Evolutionary conservation across 1,140 invertebrate species (phyloP).

Genomic region (Bombyx mandarina): DNA sequence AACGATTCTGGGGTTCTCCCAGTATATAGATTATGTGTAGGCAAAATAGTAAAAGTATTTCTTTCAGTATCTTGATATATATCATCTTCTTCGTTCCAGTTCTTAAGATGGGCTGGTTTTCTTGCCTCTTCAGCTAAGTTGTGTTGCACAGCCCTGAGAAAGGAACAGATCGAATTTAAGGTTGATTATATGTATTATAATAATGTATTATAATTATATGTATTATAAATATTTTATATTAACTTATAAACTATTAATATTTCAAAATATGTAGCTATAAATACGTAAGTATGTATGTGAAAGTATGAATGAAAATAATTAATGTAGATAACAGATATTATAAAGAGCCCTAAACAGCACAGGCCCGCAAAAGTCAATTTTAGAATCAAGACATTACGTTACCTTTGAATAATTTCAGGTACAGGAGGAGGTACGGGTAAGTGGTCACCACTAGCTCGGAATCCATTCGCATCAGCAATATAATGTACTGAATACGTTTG

Average conservation of each 20-base stretch:
- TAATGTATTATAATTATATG: neutral
- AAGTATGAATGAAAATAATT: too few relatives aligned
- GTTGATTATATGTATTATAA: neutral
- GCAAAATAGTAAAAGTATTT: conserved; percentile 21
- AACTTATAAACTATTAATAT: too few relatives aligned
- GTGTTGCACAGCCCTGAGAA: conserved; percentile 56
- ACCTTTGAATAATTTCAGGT: conserved; percentile 70
- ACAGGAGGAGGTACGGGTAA: conserved; percentile 71
- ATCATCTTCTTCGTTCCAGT: conserved; percentile 40
- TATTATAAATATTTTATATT: neutral
- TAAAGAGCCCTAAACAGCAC: too few relatives aligned
- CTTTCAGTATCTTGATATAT: conserved; percentile 26
- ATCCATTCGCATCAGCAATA: conserved; percentile 72
- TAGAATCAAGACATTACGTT: conserved; percentile 1
- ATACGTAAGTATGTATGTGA: too few relatives aligned
- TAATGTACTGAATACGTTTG: conserved; percentile 71
- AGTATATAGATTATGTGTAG: conserved; percentile 49
- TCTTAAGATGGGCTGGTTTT: conserved; percentile 44
- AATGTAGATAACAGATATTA: too few relatives aligned
- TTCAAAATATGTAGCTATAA: too few relatives aligned
- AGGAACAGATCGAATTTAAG: neutral
- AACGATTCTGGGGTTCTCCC: conserved; percentile 61
- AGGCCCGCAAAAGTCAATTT: neutral
- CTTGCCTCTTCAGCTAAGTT: conserved; percentile 65
- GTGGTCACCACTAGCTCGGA: conserved; percentile 70